A percentile compares a stretch with the other conserved stretches of the same genome.
These are phyloP conservation scores for Riptortus pedestris DNA, from an alignment of 1,140 invertebrate genomes.

Conservation along the genomic window DNA sequence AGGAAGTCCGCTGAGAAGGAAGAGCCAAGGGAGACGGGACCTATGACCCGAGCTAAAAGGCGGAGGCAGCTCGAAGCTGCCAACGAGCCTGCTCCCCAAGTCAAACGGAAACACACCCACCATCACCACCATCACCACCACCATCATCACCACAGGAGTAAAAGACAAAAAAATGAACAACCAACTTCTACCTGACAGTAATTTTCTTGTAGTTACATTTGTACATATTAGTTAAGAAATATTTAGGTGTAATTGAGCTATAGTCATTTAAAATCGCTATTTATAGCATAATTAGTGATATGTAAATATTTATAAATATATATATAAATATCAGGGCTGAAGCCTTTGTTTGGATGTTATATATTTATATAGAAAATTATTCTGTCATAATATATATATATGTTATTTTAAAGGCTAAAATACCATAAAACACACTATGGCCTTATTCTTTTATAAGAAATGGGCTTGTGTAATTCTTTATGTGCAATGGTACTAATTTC, in stretches of 20 bases:
- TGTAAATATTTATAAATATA: constrained; percentile 3
- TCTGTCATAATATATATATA: background rate
- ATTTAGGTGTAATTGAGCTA: constrained; percentile 7
- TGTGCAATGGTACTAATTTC: constrained; percentile 17
- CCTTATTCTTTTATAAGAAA: constrained; percentile 1
- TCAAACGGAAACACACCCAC: constrained; percentile 24
- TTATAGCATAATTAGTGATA: constrained; percentile 6
- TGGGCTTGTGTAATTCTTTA: background rate
- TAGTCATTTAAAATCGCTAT: background rate
- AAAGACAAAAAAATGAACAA: constrained; percentile 17
- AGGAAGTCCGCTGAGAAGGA: background rate
- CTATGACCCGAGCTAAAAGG: constrained; percentile 31
- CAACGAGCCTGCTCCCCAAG: constrained; percentile 13
- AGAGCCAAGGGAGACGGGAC: constrained; percentile 20
- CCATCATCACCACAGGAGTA: constrained; percentile 9
- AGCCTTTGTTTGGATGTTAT: background rate
- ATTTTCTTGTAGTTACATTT: background rate
- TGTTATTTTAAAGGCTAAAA: background rate
- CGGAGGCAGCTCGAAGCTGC: constrained; percentile 26
- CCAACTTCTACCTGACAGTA: constrained; percentile 7
- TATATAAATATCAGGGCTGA: background rate
- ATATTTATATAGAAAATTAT: background rate
- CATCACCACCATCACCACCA: constrained; percentile 19
- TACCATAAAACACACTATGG: constrained; percentile 11
- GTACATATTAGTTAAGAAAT: constrained; percentile 10